Evolutionary conservation across 2,797 vertebrate genomes (phyloP).

Genomic region (Acrossocheilus fasciatus): DNA sequence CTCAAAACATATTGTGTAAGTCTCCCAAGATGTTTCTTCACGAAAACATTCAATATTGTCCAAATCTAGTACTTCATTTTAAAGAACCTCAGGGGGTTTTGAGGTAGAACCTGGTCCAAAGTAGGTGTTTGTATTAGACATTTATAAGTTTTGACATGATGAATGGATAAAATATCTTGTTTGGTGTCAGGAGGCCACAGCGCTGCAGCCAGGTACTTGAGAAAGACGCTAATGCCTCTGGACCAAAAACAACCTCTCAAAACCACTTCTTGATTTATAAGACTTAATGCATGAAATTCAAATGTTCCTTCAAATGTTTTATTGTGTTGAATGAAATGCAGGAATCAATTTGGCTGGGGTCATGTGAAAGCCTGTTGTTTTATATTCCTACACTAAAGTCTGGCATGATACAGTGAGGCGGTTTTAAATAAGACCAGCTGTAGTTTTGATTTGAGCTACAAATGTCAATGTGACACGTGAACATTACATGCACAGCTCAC

Average conservation of each 20-base stretch:
- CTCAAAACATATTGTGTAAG: neutral
- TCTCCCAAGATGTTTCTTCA: conserved; percentile 6
- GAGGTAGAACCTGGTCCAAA: conserved; percentile 3
- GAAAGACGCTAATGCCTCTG: conserved; percentile 22
- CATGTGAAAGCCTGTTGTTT: conserved; percentile 19
- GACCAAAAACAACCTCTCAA: conserved; percentile 3
- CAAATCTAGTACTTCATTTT: conserved; percentile 10
- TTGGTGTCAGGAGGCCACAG: conserved; percentile 15
- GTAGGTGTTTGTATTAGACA: conserved; percentile 36
- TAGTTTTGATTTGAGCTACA: conserved; percentile 5
- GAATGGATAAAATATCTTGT: neutral
- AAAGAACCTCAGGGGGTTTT: conserved; percentile 28
- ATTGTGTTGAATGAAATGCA: conserved; percentile 23
- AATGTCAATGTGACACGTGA: neutral
- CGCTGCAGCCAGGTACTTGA: conserved; percentile 21
- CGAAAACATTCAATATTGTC: neutral
- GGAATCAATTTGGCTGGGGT: neutral
- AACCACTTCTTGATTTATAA: conserved; percentile 24
- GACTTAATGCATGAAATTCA: conserved; percentile 9
- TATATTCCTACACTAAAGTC: conserved; percentile 22
- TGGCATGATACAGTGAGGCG: neutral
- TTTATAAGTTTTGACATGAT: conserved; percentile 37
- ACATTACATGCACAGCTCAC: neutral
- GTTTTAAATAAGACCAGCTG: conserved; percentile 38
- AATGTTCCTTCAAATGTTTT: neutral